Conservation (phyloP, 2,888 invertebrate genomes). For the Calliscelio sp. region DNA sequence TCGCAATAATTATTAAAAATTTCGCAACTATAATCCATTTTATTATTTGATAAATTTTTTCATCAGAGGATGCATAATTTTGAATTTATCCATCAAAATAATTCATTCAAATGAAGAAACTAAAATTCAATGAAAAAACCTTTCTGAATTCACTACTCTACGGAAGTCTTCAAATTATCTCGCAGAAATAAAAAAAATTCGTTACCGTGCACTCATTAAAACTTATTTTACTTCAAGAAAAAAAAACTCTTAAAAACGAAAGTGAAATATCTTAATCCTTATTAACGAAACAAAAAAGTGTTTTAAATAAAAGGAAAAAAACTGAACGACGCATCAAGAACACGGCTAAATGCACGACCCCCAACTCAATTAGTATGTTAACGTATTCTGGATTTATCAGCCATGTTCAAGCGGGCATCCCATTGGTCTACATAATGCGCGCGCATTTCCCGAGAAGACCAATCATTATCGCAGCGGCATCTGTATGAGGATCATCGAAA, state of each 20-base stretch:
- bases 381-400: constrained; percentile 63
- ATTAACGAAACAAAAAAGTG: constrained; percentile 47
- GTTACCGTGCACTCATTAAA: constrained; percentile 56
- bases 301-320: constrained; percentile 38
- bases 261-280: constrained; percentile 54
- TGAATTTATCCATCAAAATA: constrained; percentile 26
- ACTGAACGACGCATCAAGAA: constrained; percentile 25
- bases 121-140: constrained; percentile 42
- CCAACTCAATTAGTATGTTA: constrained; percentile 64
- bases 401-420: constrained; percentile 53
- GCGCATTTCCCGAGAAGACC: constrained; percentile 74
- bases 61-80: constrained; percentile 9
- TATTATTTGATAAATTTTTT: background rate
- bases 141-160: constrained; percentile 27
- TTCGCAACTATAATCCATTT: background rate
- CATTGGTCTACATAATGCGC: constrained; percentile 70
- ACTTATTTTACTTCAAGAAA: constrained; percentile 40
- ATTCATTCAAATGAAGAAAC: constrained; percentile 44
- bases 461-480: constrained; percentile 86
- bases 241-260: constrained; percentile 42
- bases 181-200: constrained; percentile 48
- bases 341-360: constrained; percentile 32
- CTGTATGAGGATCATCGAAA: constrained; percentile 86
- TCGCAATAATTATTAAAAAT: background rate
- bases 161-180: constrained; percentile 44